These are phyloP conservation scores for Planococcus citri DNA, from an alignment of 1,140 invertebrate genomes.

Conservation along the genomic window DNA sequence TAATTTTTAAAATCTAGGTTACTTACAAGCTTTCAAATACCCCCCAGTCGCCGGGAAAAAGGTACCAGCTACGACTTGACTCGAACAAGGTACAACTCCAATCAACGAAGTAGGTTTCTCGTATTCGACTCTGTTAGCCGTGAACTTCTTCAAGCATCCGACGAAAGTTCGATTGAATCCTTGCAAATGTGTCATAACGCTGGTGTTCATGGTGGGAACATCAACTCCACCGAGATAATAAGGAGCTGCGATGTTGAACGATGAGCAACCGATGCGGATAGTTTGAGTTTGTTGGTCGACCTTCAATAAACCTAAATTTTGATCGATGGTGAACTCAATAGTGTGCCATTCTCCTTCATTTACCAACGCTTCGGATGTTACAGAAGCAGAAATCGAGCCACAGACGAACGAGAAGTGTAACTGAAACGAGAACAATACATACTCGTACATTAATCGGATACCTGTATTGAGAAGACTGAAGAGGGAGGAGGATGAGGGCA, in stretches of 20 bases:
- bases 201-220: background rate
- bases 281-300: conserved; percentile 49
- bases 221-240: conserved; percentile 65
- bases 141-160: conserved; percentile 76
- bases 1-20: too few relatives aligned
- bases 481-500: conserved; percentile 20
- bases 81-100: conserved; percentile 64
- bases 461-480: background rate
- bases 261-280: conserved; percentile 40
- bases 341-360: conserved; percentile 83
- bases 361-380: conserved; percentile 44
- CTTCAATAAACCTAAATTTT: conserved; percentile 46
- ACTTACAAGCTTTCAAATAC: conserved; percentile 49
- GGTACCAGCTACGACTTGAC: conserved; percentile 69
- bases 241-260: conserved; percentile 52
- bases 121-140: conserved; percentile 41
- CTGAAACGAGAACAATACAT: conserved; percentile 32
- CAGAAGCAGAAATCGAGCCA: conserved; percentile 49
- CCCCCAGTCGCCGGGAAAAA: conserved; percentile 71
- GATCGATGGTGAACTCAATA: conserved; percentile 45
- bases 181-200: conserved; percentile 32
- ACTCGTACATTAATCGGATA: conserved; percentile 22
- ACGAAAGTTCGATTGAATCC: conserved; percentile 47
- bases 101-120: conserved; percentile 41
- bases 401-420: conserved; percentile 59